Conservation (phyloP, 1,140 invertebrate genomes). For the Temnothorax longispinosus region DNA sequence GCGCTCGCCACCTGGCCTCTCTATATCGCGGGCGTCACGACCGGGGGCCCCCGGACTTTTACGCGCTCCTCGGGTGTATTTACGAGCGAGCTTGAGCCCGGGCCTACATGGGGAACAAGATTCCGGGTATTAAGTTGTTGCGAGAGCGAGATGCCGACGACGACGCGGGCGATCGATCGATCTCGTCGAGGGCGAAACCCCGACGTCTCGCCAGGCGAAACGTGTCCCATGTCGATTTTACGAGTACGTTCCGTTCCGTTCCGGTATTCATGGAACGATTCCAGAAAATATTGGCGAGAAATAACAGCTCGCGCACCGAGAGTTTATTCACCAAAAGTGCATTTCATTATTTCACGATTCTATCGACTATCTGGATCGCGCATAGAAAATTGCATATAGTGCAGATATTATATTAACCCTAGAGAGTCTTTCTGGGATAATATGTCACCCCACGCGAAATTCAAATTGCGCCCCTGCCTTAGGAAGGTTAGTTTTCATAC, state of each 20-base stretch:
- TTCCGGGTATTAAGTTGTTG: constrained; percentile 58
- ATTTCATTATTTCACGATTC: neutral
- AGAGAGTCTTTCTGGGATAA: too few species aligned
- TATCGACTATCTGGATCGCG: neutral
- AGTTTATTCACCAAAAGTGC: neutral
- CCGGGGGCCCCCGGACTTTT: constrained; percentile 17
- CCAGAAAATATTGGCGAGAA: neutral
- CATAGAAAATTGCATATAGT: neutral
- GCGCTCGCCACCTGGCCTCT: constrained; percentile 53
- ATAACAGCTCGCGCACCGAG: neutral
- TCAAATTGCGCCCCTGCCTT: too few species aligned
- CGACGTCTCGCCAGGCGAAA: constrained; percentile 17
- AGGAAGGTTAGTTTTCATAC: too few species aligned
- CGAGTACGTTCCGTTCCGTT: constrained; percentile 1
- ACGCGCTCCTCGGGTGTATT: constrained; percentile 21
- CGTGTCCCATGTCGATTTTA: constrained; percentile 7
- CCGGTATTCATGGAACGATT: too few species aligned
- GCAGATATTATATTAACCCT: neutral
- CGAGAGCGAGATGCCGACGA: constrained; percentile 42
- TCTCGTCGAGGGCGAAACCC: constrained; percentile 34
- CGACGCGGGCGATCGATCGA: constrained; percentile 48
- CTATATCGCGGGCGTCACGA: constrained; percentile 41
- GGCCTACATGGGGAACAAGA: constrained; percentile 31
- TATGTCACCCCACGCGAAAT: too few species aligned
- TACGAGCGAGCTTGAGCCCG: constrained; percentile 48